These are phyloP conservation scores for Apus apus DNA, from an alignment of 2,113 vertebrate genomes.

Conservation along the genomic window DNA sequence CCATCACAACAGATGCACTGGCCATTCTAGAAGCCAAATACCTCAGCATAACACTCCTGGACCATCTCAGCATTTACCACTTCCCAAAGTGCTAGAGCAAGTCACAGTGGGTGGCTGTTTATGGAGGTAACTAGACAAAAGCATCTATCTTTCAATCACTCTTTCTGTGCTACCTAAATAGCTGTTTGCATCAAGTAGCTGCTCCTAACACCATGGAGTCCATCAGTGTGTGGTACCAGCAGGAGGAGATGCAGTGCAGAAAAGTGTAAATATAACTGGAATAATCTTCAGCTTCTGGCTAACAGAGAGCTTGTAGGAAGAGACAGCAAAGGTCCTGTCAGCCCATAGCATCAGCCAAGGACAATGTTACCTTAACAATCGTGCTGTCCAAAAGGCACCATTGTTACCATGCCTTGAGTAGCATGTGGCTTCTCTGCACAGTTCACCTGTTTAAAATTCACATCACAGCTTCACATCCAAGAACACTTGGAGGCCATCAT, in stretches of 20 bases:
- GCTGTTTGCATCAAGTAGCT: too few relatives aligned
- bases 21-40: background rate
- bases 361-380: background rate
- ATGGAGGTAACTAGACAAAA: background rate
- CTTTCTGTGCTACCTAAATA: background rate
- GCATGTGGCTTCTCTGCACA: background rate
- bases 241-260: background rate
- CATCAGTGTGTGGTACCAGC: too few relatives aligned
- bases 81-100: background rate
- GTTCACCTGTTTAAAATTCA: background rate
- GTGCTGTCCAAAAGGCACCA: background rate
- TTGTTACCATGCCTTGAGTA: background rate
- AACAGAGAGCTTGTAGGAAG: too few relatives aligned
- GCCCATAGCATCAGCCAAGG: background rate
- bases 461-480: background rate
- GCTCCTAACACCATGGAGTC: background rate
- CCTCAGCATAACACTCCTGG: background rate
- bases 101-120: background rate
- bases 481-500: background rate
- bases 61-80: too few relatives aligned
- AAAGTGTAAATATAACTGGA: background rate
- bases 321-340: background rate
- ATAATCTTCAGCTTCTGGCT: background rate
- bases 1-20: background rate
- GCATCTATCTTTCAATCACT: background rate